Evolutionary conservation across 2,797 vertebrate genomes (phyloP).

Genomic region (Falco novaeseelandiae): DNA sequence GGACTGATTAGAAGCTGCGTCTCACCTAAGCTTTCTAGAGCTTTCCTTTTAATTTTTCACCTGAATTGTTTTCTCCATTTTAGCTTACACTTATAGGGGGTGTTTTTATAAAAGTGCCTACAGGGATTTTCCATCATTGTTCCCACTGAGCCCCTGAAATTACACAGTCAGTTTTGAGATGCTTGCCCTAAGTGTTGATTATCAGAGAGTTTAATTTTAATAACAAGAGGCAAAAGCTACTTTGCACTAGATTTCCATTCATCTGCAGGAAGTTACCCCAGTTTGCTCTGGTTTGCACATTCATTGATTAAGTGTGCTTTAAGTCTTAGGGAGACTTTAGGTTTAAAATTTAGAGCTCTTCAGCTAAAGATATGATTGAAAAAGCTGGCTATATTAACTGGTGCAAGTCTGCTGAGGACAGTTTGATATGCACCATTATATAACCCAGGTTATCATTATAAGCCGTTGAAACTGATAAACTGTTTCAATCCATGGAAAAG

Average conservation of each 20-base stretch:
- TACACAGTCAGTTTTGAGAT: not conserved
- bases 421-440: not conserved
- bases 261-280: not conserved
- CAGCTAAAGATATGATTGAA: not conserved
- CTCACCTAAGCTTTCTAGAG: constrained; percentile 28
- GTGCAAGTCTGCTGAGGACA: not conserved
- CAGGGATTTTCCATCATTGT: not conserved
- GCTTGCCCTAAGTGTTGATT: not conserved
- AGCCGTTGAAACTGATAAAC: not conserved
- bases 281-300: not conserved
- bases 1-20: constrained; percentile 32
- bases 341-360: not conserved
- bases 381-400: not conserved
- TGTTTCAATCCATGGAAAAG: not conserved
- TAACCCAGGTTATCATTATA: not conserved
- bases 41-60: constrained; percentile 54
- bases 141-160: not conserved
- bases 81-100: not conserved
- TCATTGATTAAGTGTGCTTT: not conserved
- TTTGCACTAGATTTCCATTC: not conserved
- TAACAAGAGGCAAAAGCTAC: not conserved
- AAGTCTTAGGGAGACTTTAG: not conserved
- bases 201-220: not conserved
- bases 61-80: constrained; percentile 44
- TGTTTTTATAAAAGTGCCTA: not conserved